A percentile compares a stretch with the other conserved stretches of the same genome.
phyloP scores from a whole-genome alignment of 2,113 vertebrate species.

The Clarias macrocephalus region DNA sequence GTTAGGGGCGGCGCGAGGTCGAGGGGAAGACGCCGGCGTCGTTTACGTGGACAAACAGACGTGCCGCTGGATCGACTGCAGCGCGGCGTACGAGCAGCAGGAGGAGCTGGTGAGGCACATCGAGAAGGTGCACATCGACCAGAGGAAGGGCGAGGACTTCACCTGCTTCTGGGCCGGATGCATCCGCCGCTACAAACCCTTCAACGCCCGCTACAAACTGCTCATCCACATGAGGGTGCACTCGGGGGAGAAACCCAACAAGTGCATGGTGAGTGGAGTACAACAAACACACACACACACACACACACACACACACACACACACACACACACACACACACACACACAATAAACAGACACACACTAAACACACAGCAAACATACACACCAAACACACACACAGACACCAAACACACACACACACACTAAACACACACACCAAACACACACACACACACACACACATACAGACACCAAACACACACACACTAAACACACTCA shows the following conservation, averaged over 20 bases:
- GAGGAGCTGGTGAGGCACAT: constrained; percentile 98
- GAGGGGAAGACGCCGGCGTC: constrained; percentile 65
- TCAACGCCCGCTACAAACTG: constrained; percentile 99
- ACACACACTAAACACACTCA: background rate
- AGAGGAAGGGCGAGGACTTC: constrained; percentile 98
- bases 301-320: background rate
- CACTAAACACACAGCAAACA: background rate
- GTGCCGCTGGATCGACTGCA: constrained; percentile 98
- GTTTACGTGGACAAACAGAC: constrained; percentile 77
- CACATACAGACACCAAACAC: background rate
- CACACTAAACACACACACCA: no score
- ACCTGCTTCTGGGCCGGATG: constrained; percentile 99
- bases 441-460: no score
- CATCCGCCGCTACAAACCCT: constrained; percentile 94
- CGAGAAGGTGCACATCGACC: constrained; percentile 97
- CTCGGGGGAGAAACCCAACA: constrained; percentile 99
- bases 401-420: no score
- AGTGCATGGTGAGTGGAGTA: constrained; percentile 92
- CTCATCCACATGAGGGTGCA: constrained; percentile 99
- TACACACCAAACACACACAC: background rate
- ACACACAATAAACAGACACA: background rate
- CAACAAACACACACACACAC: background rate
- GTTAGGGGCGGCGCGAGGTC: constrained; percentile 54
- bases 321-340: background rate
- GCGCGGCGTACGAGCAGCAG: constrained; percentile 91